A percentile compares a stretch with the other conserved stretches of the same genome.
Conservation (phyloP, 2,797 vertebrate genomes). For the Brachymystax lenok region DNA sequence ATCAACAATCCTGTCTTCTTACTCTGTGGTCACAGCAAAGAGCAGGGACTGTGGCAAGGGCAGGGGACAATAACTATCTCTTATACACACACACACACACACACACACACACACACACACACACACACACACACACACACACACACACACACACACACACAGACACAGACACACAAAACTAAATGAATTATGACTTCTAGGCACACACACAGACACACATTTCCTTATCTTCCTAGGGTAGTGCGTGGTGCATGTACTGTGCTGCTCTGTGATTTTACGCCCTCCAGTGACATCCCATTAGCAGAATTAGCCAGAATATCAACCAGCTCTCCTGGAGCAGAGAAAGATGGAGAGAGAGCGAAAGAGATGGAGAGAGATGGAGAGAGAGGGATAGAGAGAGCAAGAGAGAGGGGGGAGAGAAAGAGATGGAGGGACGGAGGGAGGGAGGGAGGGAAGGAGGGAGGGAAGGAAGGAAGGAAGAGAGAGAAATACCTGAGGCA, state of each 20-base stretch:
- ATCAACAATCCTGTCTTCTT: constrained; percentile 8
- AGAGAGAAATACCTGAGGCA: not conserved
- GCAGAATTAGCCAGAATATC: constrained; percentile 35
- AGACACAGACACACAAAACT: constrained; percentile 40
- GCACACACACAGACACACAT: constrained; percentile 18
- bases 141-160: constrained; percentile 35
- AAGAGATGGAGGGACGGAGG: no score
- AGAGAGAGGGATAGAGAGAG: no score
- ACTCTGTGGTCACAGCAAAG: constrained; percentile 61
- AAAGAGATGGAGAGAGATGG: no score
- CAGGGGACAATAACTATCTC: constrained; percentile 43
- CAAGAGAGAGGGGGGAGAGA: no score
- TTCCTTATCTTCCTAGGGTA: constrained; percentile 58
- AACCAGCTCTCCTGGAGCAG: not conserved
- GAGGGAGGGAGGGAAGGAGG: no score
- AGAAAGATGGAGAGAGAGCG: not conserved
- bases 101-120: constrained; percentile 43
- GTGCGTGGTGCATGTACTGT: constrained; percentile 56
- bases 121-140: constrained; percentile 12
- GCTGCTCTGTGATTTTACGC: constrained; percentile 69
- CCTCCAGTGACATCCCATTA: constrained; percentile 67
- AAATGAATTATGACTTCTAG: constrained; percentile 67
- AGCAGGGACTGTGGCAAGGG: constrained; percentile 42
- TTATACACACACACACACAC: constrained; percentile 26
- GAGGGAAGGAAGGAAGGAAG: no score